Base-by-base conservation (phyloP, 2,888 invertebrate genomes). In the Tineola bisselliella region DNA sequence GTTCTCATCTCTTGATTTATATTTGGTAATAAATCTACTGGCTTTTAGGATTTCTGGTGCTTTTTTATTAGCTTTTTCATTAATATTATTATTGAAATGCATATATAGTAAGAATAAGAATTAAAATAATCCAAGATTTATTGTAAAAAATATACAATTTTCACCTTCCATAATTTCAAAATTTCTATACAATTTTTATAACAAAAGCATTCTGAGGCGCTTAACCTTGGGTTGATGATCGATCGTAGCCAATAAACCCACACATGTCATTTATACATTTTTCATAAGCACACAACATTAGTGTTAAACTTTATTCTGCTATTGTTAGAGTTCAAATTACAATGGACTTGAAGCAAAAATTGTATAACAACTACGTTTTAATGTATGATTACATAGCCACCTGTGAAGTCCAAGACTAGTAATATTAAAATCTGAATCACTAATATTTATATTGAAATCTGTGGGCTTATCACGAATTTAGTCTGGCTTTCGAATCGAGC, bases 171-270 rank as follows among this genome's bases (percentile, higher is more conserved):
- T 31, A 10, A 31, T 5, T 38, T 38, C 38, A 38, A 38, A 38
- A 38, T 38, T 38, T 38, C 38, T 38, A 38, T 38, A 38, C 38
- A 38, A 38, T 38, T 38, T 38, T 38, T 38, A 38, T 38, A 38
- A 38, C 38, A 38, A 38, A 38, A 38, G 38, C 10, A 54, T 18
- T 25, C 54, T 54, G 25, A 25, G 54, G 19, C 54, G 54, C 25
- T 54, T 48, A 54, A 54, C 54, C 54, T 54, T 54, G 54, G 25
- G 54, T 25, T 54, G 54, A 54, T 54, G 54, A 54, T 54, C 54
- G 54, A 54, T 54, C 54, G 54, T 48, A 15, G 18, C 48, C 17
- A 48, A 48, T 48, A 48, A 48, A 15, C 10, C 15, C 10, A n/a
- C n/a, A 48, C 48, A 48, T 38, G 17, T 17, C 48, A 48, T 8